Evolutionary conservation across 30 jellyfish, hydroid and myxozoan genomes (phyloP), one percentile per base, ranked within the genome.

Genomic region (Pelagia noctiluca): DNA sequence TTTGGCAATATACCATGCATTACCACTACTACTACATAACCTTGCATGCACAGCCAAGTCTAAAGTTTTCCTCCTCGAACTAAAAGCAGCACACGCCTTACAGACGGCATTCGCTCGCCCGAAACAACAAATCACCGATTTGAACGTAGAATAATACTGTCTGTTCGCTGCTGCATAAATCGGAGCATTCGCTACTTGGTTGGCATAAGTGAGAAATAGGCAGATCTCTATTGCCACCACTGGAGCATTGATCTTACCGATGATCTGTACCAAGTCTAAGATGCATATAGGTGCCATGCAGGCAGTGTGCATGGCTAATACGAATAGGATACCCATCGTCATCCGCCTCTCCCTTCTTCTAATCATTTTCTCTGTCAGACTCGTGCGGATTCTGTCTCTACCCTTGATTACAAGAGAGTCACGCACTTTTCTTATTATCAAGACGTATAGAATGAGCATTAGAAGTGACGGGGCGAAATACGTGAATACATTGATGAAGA

Each of bases 111-210:
- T 62, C 64, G 35, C 33, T 28, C 23, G 31, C 16, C 78, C 90
- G 35, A 68, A 80, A 21, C 90, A 80, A 70, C 84, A 65, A 19
- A 80, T 21, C 66, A 80, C 34, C n/a, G 50, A 36, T 0, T 36
- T 37, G 49, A 80, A 80, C 22, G 90, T 80, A 1, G 50, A 5
- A 49, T 72, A 72, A 63, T 70, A 83, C 5, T 72, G 82, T 53
- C 66, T 70, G 42, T 80, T 70, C 10, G 93, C 93, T 10, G 81
- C 93, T 31, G 93, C 93, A 22, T 83, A 83, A 1, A 65, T 71
- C 1, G 93, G 93, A 50, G 93, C 87, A 57, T 83, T 83, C 2
- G 71, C 86, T 7, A 72, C 93, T 19, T 80, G 87, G 37, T 83
- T 83, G 50, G 87, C 64, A 53, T 83, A 83, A 0, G 87, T 60